Conservation (phyloP, 2,113 vertebrate species). For the Rana temporaria region DNA sequence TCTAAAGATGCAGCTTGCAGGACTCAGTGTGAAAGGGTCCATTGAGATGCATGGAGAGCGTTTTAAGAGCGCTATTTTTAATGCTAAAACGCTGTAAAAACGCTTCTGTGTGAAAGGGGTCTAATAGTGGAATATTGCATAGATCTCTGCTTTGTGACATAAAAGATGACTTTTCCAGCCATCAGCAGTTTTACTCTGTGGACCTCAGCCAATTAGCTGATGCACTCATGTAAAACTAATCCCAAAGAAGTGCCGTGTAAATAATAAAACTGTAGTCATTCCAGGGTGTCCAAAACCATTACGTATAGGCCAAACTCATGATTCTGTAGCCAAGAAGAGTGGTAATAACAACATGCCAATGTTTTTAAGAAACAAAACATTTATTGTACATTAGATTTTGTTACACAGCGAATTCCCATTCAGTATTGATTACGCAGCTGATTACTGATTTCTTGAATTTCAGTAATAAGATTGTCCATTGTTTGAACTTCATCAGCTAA, state of each 20-base stretch:
- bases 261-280: slow-evolving; percentile 56
- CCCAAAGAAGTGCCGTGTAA: slow-evolving; percentile 43
- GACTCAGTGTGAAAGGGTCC: too few species aligned
- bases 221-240: slow-evolving; percentile 46
- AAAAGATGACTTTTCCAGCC: slow-evolving; percentile 22
- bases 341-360: neutral
- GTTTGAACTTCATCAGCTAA: slow-evolving; percentile 76
- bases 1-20: too few species aligned
- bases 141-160: slow-evolving; percentile 6
- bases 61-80: too few species aligned
- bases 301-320: slow-evolving; percentile 37
- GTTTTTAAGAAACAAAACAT: slow-evolving; percentile 58
- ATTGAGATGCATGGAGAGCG: too few species aligned
- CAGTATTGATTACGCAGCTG: slow-evolving; percentile 77
- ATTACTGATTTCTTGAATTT: slow-evolving; percentile 84
- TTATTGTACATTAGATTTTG: slow-evolving; percentile 62
- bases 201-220: slow-evolving; percentile 56
- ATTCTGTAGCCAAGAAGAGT: slow-evolving; percentile 33
- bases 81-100: too few species aligned
- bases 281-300: slow-evolving; percentile 48
- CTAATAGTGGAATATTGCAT: too few species aligned
- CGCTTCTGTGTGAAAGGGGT: too few species aligned
- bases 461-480: slow-evolving; percentile 76
- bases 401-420: slow-evolving; percentile 49
- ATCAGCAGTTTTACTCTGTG: slow-evolving; percentile 37